Base-by-base conservation (phyloP, 2,888 invertebrate genomes). In the Lydus trimaculatus region DNA sequence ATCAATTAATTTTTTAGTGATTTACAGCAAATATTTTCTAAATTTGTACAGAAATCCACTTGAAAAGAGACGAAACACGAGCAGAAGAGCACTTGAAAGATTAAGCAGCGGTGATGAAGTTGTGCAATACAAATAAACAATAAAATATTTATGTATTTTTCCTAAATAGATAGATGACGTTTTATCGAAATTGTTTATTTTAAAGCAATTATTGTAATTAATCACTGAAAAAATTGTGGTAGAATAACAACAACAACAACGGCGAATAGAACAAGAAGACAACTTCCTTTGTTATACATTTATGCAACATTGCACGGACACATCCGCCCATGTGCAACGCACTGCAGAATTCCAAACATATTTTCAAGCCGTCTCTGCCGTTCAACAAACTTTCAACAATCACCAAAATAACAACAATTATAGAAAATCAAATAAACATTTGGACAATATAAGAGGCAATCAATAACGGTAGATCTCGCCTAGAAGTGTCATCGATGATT, bases 101-200 rank as follows among this genome's bases (percentile, higher is more conserved):
- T 33, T 33, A n/a, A n/a, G n/a, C n/a, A n/a, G n/a, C n/a, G n/a
- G 3, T 33, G 7, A 33, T 33, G 8, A 33, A 33, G 1, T 7
- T 6, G 1, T 36, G 33, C 61, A 58, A 61, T 61, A 68, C 61
- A 59, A 68, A 65, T 68, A 65, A 58, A 65, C 61, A 61, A 48
- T 39, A 39, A 64, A 64, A 64, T 61, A 64, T 61, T 67, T 61
- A 43, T 64, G 61, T 67, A 61, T 67, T 61, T 67, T 7, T 11
- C 7, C 3, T 9, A 33, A 33, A 9, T 28, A 28, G 28, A 33
- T 33, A 33, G 33, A 33, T 7, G 33, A 33, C 33, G 33, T 28
- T 11, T 33, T 33, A 33, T 33, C 33, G 33, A 7, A 3, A 9
- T 33, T 33, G 33, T 33, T 33, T 33, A 33, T 33, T 33, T 33